Evolutionary conservation across 64 coral and sea anemone genomes (phyloP).

Genomic region (Anthopleura sola): DNA sequence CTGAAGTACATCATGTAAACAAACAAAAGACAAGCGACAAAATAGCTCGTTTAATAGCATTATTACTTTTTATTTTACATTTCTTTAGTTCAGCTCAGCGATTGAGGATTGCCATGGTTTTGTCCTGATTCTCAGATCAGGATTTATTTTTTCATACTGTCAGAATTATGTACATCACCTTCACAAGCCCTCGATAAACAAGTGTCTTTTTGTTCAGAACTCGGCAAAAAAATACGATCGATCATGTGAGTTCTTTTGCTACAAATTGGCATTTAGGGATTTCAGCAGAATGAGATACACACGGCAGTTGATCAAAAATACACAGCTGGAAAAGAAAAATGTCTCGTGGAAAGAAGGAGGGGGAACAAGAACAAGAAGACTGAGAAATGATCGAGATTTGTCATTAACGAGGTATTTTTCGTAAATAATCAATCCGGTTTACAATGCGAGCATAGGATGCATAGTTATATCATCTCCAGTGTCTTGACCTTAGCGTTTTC

Average conservation of each 20-base stretch:
- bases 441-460: too few relatives aligned
- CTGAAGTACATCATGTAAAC: neutral
- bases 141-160: neutral
- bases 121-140: neutral
- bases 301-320: too few relatives aligned
- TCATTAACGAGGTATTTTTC: neutral
- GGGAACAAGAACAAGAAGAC: neutral
- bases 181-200: neutral
- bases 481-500: too few relatives aligned
- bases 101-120: conserved; percentile 5
- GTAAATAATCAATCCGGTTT: too few relatives aligned
- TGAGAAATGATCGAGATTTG: neutral
- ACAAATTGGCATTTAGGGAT: too few relatives aligned
- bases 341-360: neutral
- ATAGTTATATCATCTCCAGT: too few relatives aligned
- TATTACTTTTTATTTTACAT: neutral
- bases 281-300: too few relatives aligned
- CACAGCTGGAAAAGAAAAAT: too few relatives aligned
- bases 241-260: too few relatives aligned
- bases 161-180: neutral
- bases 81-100: neutral
- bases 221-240: too few relatives aligned
- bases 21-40: neutral
- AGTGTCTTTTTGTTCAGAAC: neutral
- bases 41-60: conserved; percentile 2